Evolutionary conservation across 2,888 invertebrate genomes (phyloP).

Genomic region (Thymelicus acteon): DNA sequence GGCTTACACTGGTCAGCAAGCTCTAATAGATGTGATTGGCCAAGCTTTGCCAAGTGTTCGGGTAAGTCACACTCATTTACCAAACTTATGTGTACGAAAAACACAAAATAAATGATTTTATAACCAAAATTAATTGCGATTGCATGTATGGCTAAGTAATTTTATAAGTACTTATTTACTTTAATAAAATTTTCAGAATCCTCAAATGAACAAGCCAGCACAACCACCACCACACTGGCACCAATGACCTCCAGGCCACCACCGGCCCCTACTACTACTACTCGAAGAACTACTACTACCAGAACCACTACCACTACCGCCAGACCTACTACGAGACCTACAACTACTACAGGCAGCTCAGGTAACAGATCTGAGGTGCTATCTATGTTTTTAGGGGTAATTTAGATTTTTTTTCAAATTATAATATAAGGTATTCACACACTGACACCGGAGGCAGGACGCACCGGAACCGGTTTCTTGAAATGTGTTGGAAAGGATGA

Average conservation of each 20-base stretch:
- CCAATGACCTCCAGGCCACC: slow-evolving; percentile 76
- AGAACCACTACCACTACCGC: slow-evolving; percentile 54
- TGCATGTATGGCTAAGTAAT: too few relatives aligned
- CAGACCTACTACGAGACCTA: slow-evolving; percentile 55
- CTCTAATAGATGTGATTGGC: slow-evolving; percentile 92
- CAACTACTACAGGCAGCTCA: slow-evolving; percentile 44
- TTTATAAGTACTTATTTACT: not conserved
- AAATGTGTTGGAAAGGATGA: too few relatives aligned
- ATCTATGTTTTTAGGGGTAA: too few relatives aligned
- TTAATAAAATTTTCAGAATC: slow-evolving; percentile 33
- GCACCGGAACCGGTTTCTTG: too few relatives aligned
- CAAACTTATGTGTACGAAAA: too few relatives aligned
- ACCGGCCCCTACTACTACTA: slow-evolving; percentile 53
- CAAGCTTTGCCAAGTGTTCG: slow-evolving; percentile 88
- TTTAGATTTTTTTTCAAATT: too few relatives aligned
- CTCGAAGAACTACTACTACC: slow-evolving; percentile 51
- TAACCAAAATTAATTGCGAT: too few relatives aligned
- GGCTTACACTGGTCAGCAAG: slow-evolving; percentile 92
- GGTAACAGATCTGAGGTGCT: slow-evolving; percentile 32
- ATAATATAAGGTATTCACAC: too few relatives aligned
- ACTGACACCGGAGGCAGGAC: too few relatives aligned
- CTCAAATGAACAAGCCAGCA: slow-evolving; percentile 63
- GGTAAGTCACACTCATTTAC: slow-evolving; percentile 49
- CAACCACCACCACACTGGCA: slow-evolving; percentile 69
- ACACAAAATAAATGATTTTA: too few relatives aligned